Conservation (phyloP, 2,113 vertebrate genomes). For the Dasyprocta punctata region DNA sequence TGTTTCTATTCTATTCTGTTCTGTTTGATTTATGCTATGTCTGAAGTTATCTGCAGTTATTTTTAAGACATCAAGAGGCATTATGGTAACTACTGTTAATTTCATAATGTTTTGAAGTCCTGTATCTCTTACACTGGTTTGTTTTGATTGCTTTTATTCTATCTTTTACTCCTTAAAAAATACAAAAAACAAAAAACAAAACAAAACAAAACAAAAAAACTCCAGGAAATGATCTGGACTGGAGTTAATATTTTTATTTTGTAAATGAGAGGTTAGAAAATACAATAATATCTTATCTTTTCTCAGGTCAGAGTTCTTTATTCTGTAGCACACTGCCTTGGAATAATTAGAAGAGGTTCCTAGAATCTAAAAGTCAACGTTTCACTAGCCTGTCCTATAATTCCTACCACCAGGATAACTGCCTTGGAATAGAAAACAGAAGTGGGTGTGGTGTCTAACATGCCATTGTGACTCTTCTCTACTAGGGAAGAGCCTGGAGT, state of each 20-base stretch:
- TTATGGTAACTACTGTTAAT: too few species aligned
- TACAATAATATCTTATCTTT: background rate
- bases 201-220: too few species aligned
- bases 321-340: background rate
- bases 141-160: too few species aligned
- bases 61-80: too few species aligned
- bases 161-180: too few species aligned
- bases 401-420: background rate
- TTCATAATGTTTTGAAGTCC: too few species aligned
- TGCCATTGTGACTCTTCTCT: background rate
- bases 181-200: too few species aligned
- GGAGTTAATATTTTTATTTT: background rate
- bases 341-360: background rate
- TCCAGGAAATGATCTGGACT: background rate
- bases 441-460: background rate
- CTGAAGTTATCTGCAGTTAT: too few species aligned
- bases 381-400: background rate
- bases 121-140: too few species aligned
- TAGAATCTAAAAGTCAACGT: background rate
- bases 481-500: background rate
- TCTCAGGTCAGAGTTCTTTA: background rate
- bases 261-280: background rate
- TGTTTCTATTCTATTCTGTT: too few species aligned
- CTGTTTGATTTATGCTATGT: too few species aligned
- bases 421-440: background rate